phyloP scores from a whole-genome alignment of 53 echinoderm and acorn worm genomes.

The Holothuria leucospilota region DNA sequence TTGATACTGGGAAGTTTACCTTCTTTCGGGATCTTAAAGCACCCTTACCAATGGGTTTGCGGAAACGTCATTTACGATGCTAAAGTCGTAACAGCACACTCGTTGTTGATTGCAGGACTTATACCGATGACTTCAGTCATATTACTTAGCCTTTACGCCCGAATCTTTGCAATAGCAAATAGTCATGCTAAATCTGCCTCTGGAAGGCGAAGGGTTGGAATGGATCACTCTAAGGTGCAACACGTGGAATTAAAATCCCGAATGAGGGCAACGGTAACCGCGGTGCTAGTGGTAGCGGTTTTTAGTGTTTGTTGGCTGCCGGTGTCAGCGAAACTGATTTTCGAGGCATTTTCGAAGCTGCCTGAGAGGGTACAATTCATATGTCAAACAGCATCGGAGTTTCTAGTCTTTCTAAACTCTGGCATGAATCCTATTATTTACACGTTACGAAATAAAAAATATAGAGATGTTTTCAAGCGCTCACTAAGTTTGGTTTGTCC shows the following conservation, averaged over 20 bases:
- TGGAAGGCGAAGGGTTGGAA: not conserved
- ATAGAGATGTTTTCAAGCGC: not conserved
- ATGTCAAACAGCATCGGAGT: not conserved
- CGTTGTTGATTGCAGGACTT: not conserved
- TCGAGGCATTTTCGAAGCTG: not conserved
- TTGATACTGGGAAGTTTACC: not conserved
- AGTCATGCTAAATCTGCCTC: not conserved
- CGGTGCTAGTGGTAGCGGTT: not conserved
- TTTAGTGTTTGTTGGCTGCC: not conserved
- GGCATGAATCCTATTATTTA: not conserved
- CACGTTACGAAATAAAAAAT: not conserved
- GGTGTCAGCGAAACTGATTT: not conserved
- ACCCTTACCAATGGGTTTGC: constrained; percentile 19
- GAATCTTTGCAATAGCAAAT: not conserved
- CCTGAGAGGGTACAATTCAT: not conserved
- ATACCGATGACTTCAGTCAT: not conserved
- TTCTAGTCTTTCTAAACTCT: not conserved
- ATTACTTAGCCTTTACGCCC: not conserved
- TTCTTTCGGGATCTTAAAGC: not conserved
- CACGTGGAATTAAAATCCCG: not conserved
- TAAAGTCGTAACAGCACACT: not conserved
- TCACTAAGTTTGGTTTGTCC: not conserved
- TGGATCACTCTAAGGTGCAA: not conserved
- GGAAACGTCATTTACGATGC: constrained; percentile 6
- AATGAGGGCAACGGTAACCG: not conserved